phyloP scores from a whole-genome alignment of 2,797 vertebrate species.

The Crax fasciolata region DNA sequence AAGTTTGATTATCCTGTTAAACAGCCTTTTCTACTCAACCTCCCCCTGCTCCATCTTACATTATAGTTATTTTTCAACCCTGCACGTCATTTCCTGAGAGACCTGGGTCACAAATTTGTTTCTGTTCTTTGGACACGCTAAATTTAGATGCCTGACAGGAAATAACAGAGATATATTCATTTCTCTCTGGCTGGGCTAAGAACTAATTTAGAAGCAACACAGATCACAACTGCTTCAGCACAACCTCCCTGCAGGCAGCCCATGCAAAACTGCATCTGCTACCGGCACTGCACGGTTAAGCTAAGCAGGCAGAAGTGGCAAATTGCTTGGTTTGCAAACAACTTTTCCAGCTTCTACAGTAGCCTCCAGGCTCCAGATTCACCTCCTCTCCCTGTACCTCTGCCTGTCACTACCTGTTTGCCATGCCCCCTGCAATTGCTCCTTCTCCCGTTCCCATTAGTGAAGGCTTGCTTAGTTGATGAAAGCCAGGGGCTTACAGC shows the following conservation, averaged over 20 bases:
- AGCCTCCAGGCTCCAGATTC: background rate
- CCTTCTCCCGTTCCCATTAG: background rate
- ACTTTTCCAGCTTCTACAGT: background rate
- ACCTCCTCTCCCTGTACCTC: background rate
- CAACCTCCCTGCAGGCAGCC: background rate
- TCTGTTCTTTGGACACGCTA: conserved; percentile 54
- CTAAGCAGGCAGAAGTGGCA: background rate
- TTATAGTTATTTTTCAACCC: conserved; percentile 46
- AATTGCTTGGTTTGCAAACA: background rate
- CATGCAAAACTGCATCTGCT: background rate
- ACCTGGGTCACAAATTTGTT: conserved; percentile 43
- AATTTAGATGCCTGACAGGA: conserved; percentile 67
- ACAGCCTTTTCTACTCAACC: conserved; percentile 26
- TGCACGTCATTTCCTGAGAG: conserved; percentile 50
- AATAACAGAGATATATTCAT: conserved; percentile 25
- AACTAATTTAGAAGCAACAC: conserved; percentile 5
- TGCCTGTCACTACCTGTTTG: conserved; percentile 13
- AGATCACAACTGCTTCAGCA: background rate
- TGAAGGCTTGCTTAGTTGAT: background rate
- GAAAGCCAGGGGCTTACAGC: conserved; percentile 11
- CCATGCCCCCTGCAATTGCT: background rate
- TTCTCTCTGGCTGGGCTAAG: background rate
- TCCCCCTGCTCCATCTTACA: background rate
- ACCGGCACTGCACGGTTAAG: background rate
- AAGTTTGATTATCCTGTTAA: conserved; percentile 28